phyloP scores from a whole-genome alignment of 2,797 vertebrate genomes.

The Coilia nasus region DNA sequence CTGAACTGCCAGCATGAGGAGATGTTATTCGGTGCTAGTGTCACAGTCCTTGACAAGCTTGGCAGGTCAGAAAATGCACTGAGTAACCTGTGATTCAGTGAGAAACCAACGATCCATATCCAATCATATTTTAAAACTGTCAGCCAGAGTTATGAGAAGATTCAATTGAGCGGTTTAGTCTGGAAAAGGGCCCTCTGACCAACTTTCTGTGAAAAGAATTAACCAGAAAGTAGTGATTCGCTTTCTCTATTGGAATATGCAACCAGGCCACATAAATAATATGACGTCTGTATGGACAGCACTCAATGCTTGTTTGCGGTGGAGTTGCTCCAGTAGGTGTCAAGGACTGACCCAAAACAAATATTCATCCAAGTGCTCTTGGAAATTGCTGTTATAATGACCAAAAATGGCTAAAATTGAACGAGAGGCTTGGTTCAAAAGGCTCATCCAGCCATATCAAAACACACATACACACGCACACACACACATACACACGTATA shows the following conservation, averaged over 20 bases:
- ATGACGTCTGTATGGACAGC: background rate
- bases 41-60: constrained; percentile 19
- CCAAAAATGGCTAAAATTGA: no score
- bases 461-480: no score
- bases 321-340: no score
- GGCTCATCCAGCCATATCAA: background rate
- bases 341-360: no score
- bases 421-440: no score
- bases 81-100: constrained; percentile 23
- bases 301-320: background rate
- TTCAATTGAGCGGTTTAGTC: background rate
- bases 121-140: background rate
- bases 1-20: constrained; percentile 1
- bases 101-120: background rate
- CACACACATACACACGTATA: no score
- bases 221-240: background rate
- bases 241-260: background rate
- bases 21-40: constrained; percentile 19
- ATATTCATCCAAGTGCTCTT: no score
- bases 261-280: background rate
- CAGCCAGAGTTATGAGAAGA: background rate
- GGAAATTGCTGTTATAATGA: no score
- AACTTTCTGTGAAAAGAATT: background rate
- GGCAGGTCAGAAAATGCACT: constrained; percentile 26
- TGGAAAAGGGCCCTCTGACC: background rate